These are phyloP conservation scores for Andrena fulva DNA, from an alignment of 2,888 invertebrate species.

Conservation along the genomic window DNA sequence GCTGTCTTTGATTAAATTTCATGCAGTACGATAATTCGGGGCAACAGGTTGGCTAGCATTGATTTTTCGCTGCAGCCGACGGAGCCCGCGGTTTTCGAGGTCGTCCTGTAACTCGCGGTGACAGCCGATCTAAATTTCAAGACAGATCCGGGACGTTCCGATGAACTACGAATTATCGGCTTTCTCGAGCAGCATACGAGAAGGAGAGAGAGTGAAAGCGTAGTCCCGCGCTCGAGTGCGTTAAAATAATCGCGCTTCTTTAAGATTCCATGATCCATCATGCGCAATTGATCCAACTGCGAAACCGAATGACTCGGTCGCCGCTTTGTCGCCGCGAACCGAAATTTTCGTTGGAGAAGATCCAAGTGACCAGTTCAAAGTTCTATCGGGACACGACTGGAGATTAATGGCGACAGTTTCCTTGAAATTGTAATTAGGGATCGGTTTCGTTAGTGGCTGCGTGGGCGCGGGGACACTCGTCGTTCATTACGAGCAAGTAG, in stretches of 20 bases:
- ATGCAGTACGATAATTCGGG: slow-evolving; percentile 58
- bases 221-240: neutral
- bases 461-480: slow-evolving; percentile 16
- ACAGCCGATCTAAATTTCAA: slow-evolving; percentile 43
- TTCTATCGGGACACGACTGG: neutral
- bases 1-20: slow-evolving; percentile 40
- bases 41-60: slow-evolving; percentile 64
- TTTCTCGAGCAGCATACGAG: neutral
- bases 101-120: slow-evolving; percentile 42
- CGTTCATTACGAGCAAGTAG: slow-evolving; percentile 39
- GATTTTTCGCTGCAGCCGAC: slow-evolving; percentile 53
- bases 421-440: slow-evolving; percentile 6
- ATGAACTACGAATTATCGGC: slow-evolving; percentile 38
- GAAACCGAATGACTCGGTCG: neutral
- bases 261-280: neutral
- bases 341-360: neutral
- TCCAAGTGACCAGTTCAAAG: neutral
- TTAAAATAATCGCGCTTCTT: slow-evolving; percentile 8
- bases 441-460: neutral
- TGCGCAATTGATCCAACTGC: neutral
- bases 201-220: neutral
- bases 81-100: slow-evolving; percentile 21
- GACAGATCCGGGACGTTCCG: slow-evolving; percentile 44
- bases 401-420: neutral
- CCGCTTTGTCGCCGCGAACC: neutral